Percentiles rank a stretch among this genome's conserved stretches.
These are phyloP conservation scores for Myotis lucifugus DNA, from an alignment of 2,113 vertebrate genomes.

Conservation along the genomic window DNA sequence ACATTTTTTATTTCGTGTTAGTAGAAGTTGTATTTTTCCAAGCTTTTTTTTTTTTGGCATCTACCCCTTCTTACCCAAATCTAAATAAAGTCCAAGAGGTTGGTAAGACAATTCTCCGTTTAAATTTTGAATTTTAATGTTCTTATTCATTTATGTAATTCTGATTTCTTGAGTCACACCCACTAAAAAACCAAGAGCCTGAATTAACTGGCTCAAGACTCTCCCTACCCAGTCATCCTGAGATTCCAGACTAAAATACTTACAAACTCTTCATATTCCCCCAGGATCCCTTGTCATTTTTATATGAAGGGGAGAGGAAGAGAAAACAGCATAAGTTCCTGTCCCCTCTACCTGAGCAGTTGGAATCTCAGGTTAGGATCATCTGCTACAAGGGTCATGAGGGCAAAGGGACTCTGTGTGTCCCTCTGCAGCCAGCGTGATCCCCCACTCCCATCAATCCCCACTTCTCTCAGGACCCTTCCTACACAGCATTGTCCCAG, in stretches of 20 bases:
- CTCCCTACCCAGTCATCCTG: neutral
- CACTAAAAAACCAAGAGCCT: neutral
- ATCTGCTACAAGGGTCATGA: neutral
- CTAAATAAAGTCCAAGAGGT: neutral
- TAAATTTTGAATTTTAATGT: neutral
- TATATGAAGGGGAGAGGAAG: neutral
- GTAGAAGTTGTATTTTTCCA: neutral
- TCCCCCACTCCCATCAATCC: too few relatives aligned
- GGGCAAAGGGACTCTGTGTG: neutral
- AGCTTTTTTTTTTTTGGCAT: constrained; percentile 8
- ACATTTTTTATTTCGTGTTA: neutral
- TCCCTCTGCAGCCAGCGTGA: neutral
- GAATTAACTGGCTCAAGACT: neutral
- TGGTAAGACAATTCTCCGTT: neutral
- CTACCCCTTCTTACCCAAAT: neutral
- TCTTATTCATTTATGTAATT: constrained; percentile 18
- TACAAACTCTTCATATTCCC: neutral
- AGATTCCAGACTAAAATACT: neutral
- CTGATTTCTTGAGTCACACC: neutral
- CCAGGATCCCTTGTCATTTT: neutral
- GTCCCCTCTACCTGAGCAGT: too few relatives aligned
- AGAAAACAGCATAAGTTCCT: neutral
- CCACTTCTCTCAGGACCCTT: neutral
- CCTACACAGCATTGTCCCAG: neutral
- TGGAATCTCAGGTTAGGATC: neutral